Percentiles rank a stretch among this genome's conserved stretches.
Evolutionary conservation across 1,140 invertebrate species (phyloP).

Genomic region (Calycopis cecrops): DNA sequence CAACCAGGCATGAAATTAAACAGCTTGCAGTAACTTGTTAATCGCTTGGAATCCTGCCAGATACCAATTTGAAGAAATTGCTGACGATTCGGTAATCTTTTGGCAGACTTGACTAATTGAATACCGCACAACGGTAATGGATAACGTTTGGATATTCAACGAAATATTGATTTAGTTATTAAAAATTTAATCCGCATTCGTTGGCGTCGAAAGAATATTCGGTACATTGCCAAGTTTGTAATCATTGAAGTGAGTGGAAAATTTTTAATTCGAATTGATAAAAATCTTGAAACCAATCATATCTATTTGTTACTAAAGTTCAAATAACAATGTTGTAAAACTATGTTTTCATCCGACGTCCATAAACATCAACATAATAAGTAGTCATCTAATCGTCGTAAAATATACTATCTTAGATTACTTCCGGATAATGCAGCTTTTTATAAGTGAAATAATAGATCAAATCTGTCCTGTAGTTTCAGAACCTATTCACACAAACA

Average conservation of each 20-base stretch:
- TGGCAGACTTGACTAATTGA: constrained; percentile 36
- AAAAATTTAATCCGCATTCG: constrained; percentile 2
- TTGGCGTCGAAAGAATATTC: constrained; percentile 18
- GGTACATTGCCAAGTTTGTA: constrained; percentile 12
- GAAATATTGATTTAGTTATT: not conserved
- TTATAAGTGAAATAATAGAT: too few relatives aligned
- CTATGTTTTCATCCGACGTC: too few relatives aligned
- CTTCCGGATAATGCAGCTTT: too few relatives aligned
- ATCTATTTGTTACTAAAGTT: too few relatives aligned
- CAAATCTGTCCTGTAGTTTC: too few relatives aligned
- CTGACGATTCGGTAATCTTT: constrained; percentile 44
- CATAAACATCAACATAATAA: too few relatives aligned
- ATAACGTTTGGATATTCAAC: constrained; percentile 12
- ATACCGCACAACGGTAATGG: constrained; percentile 25
- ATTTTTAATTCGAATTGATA: too few relatives aligned
- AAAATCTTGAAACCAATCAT: too few relatives aligned
- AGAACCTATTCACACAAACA: too few relatives aligned
- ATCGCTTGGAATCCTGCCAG: constrained; percentile 57
- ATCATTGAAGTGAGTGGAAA: not conserved
- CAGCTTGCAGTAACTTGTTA: constrained; percentile 65
- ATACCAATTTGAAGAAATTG: constrained; percentile 59
- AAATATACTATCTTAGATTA: too few relatives aligned
- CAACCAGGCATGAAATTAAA: constrained; percentile 69
- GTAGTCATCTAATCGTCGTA: too few relatives aligned
- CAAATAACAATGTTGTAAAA: too few relatives aligned